Base-by-base conservation (phyloP, 2,888 invertebrate genomes). In the Tenthredo distinguenda region DNA sequence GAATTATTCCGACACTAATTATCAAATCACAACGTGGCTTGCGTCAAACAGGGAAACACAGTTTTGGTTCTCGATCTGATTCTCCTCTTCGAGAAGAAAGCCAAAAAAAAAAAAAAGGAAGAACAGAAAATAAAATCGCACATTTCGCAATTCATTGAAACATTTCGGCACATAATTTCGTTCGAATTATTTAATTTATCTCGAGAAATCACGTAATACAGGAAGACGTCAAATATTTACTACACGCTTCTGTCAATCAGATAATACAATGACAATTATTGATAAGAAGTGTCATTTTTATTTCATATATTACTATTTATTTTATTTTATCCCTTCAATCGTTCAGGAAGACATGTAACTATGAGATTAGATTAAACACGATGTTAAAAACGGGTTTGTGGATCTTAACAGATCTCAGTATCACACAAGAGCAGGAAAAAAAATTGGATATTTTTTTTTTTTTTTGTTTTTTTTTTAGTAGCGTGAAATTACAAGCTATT, bases 311-410 rank as follows among this genome's bases (percentile, higher is more conserved):
- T 62, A 62, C 10, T 26, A 26, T 26, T 62, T 62, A 9, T 62
- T 12, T 26, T 62, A 26, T 62, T 26, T 12, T 62, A 3, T 62
- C 26, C 5, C n/a, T 18, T 6, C n/a, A n/a, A 62, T 12, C 9
- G 62, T 62, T 62, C 12, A 21, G 9, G 5, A 62, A 26, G 26
- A 62, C 26, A 2, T 62, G 62, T 62, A 26, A 26, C 21, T 62
- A 62, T 21, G 12, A 62, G 62, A 62, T 62, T 62, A 62, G 62
- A 62, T 62, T 62, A 62, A 62, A 62, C 12, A 62, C 62, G 62
- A 62, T 12, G 26, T 26, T 12, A 12, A 9, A 55, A 26, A 62
- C 62, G 21, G 26, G 62, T 62, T 26, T 62, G 26, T 62, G 9
- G 12, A 62, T 62, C 21, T 26, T 9, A 62, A 26, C 26, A 62